Evolutionary conservation across 2,888 invertebrate genomes (phyloP), one percentile per base, ranked within the genome.

Genomic region (Eugnorisma glareosa): DNA sequence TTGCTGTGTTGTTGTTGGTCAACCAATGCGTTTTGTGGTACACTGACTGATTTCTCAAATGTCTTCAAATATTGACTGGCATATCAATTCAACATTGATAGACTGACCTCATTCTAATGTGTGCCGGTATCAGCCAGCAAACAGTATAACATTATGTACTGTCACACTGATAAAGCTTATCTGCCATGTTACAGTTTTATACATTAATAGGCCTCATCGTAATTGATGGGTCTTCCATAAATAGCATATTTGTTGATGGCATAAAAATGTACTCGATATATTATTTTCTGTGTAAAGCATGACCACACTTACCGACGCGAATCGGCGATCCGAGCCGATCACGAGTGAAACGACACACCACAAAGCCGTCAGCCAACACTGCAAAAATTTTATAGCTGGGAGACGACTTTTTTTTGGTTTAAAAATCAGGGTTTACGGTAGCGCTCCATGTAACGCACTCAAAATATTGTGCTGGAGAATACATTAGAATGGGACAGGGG

Each of bases 121-220:
- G 18, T 64, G n/a, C 59, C 61, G 40, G 54, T 77, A 81, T 77
- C 77, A 76, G 18, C 70, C 69, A 66, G 35, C 68, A 57, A 63
- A 71, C 63, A 68, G 67, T 77, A 77, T 77, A 73, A 74, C 66
- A 59, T 82, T 73, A 70, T 72, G 40, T 73, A 51, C 67, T 81
- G 57, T 54, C 73, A 71, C 18, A 74, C 43, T 79, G 83, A 83
- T 83, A 84, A 76, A 67, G 21, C 57, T 74, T 79, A 83, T 80
- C 80, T 66, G 31, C n/a, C 43, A 37, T 51, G 54, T 67, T 70
- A 61, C 18, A 66, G 18, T 24, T n/a, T 70, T n/a, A 54, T 68
- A 37, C 35, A 63, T 67, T 54, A 69, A 77, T 72, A 66, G 57
- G 54, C 40, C 70, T 67, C 64, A 67, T 31, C 28, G 15, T 45